These are phyloP conservation scores for Catharus ustulatus DNA, from an alignment of 2,797 vertebrate genomes.

Conservation along the genomic window DNA sequence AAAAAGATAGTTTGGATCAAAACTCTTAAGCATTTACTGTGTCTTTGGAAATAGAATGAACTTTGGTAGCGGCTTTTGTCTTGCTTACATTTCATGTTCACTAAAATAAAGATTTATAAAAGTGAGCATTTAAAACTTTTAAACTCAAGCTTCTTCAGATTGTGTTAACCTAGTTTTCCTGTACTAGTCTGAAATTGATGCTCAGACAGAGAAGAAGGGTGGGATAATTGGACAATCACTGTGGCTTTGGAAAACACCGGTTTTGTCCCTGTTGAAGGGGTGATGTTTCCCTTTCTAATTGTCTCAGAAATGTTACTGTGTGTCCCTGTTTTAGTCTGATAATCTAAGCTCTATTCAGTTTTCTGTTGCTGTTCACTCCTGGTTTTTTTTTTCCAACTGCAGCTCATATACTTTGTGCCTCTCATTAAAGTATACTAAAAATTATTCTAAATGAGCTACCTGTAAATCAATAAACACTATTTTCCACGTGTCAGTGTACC, in stretches of 20 bases:
- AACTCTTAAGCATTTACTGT: neutral
- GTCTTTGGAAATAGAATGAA: neutral
- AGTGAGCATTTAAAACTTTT: neutral
- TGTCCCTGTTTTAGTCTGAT: neutral
- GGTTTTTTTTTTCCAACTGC: neutral
- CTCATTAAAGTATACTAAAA: neutral
- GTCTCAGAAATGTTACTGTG: neutral
- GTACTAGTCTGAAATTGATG: neutral
- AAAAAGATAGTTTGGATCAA: neutral
- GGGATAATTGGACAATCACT: neutral
- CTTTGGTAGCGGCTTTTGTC: neutral
- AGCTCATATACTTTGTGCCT: neutral
- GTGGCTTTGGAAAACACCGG: neutral
- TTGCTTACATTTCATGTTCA: neutral
- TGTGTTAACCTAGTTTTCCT: neutral
- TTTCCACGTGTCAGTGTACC: neutral
- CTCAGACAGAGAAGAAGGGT: neutral
- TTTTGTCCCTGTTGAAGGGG: neutral
- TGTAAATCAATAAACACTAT: neutral
- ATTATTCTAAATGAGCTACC: neutral
- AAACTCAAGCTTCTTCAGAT: neutral
- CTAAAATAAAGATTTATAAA: neutral
- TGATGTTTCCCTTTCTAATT: neutral
- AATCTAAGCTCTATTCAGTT: neutral
- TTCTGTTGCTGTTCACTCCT: neutral